Base-by-base conservation (phyloP, 1,140 invertebrate species). In the Calosoma granatense region DNA sequence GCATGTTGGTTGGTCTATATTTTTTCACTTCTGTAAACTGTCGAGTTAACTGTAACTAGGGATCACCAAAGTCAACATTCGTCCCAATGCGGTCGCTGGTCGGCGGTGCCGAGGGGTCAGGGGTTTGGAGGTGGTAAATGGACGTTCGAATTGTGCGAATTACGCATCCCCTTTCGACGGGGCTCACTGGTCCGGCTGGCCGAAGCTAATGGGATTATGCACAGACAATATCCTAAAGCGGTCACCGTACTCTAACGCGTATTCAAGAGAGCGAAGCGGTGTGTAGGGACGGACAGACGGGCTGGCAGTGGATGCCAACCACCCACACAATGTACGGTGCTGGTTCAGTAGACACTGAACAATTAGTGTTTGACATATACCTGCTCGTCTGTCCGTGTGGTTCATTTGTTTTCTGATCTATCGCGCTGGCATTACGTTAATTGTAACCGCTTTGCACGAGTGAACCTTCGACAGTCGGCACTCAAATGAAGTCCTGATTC, bases 171-270 rank as follows among this genome's bases (percentile, higher is more conserved):
- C 15, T 17, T 47, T 11, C 41, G 6, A 47, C 41, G 41, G 41
- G 41, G 41, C 15, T 47, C 41, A 11, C 17, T 47, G 41, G 41
- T 47, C 41, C 41, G 41, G 6, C 41, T 17, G 41, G 6, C 41
- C 41, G 15, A 17, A 47, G 6, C 41, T 47, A 47, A 47, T 47
- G 41, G 41, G 41, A 47, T 47, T 47, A 47, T 47, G 17, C 15
- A 47, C 41, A 47, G 41, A 47, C 41, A 47, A 47, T 47, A 47
- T 47, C 41, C 41, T 47, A 17, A 47, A 47, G 41, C 41, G 41
- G 41, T 47, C 41, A 47, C 41, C 41, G 41, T 47, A 47, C 41
- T n/a, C n/a, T 47, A 47, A 47, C 41, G 41, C 15, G 15, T 9
- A 47, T 47, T 47, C 41, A 47, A n/a, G n/a, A n/a, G n/a, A n/a